Percentiles rank a stretch among this genome's conserved stretches.
Evolutionary conservation across 2,113 vertebrate species (phyloP).

Genomic region (Anoplopoma fimbria): DNA sequence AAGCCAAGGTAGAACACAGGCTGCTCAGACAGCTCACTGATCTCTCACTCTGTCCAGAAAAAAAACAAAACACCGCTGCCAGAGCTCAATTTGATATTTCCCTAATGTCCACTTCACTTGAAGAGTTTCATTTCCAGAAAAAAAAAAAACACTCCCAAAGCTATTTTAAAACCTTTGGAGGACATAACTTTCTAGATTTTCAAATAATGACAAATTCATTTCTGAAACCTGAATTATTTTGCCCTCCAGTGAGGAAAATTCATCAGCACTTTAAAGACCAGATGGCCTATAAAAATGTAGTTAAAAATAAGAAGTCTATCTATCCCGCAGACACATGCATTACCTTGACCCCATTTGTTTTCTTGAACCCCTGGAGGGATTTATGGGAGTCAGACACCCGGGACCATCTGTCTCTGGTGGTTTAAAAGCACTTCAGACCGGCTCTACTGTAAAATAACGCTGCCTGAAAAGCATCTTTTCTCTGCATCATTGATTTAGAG

Average conservation of each 20-base stretch:
- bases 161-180: constrained; percentile 30
- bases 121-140: constrained; percentile 16
- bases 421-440: constrained; percentile 59
- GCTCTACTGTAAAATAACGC: constrained; percentile 34
- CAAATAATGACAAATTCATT: background rate
- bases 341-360: constrained; percentile 62
- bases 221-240: background rate
- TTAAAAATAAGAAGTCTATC: background rate
- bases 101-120: constrained; percentile 23
- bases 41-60: constrained; percentile 7
- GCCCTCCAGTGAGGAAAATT: background rate
- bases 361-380: constrained; percentile 29
- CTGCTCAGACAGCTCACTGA: constrained; percentile 1
- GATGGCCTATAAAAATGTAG: constrained; percentile 19
- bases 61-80: constrained; percentile 12
- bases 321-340: background rate
- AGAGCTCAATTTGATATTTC: constrained; percentile 11
- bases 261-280: constrained; percentile 12
- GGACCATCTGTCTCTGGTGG: constrained; percentile 48
- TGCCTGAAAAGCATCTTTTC: constrained; percentile 46
- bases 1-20: constrained; percentile 90
- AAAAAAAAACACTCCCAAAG: constrained; percentile 1
- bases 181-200: constrained; percentile 12
- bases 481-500: constrained; percentile 56
- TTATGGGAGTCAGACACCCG: constrained; percentile 39